A percentile compares a stretch with the other conserved stretches of the same genome.
phyloP scores from a whole-genome alignment of 2,888 invertebrate species.

The Herminia tarsipennalis region DNA sequence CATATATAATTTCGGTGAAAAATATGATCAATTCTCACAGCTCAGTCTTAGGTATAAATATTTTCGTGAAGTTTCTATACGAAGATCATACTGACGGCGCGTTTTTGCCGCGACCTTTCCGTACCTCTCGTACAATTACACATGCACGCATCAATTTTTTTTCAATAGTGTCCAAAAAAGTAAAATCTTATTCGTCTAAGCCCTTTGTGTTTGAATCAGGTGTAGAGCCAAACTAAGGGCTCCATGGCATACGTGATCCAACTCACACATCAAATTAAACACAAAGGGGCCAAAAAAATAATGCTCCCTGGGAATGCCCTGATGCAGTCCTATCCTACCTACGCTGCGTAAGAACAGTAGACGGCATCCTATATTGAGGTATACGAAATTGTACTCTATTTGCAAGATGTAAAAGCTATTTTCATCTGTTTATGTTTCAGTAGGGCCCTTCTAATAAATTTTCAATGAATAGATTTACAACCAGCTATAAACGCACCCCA shows the following conservation, averaged over 20 bases:
- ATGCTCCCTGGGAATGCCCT: slow-evolving; percentile 60
- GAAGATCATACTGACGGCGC: slow-evolving; percentile 11
- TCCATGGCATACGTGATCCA: slow-evolving; percentile 49
- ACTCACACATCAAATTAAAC: slow-evolving; percentile 40
- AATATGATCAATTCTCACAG: slow-evolving; percentile 35
- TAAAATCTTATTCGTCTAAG: slow-evolving; percentile 27
- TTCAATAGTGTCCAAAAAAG: slow-evolving; percentile 14
- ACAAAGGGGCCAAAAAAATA: slow-evolving; percentile 59
- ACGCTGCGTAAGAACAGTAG: slow-evolving; percentile 31
- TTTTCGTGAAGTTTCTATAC: slow-evolving; percentile 8
- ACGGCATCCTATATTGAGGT: neutral
- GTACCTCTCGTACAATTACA: slow-evolving; percentile 2
- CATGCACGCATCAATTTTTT: neutral
- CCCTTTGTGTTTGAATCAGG: slow-evolving; percentile 50
- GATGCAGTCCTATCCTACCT: slow-evolving; percentile 41
- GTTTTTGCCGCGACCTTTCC: slow-evolving; percentile 10
- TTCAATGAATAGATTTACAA: slow-evolving; percentile 59
- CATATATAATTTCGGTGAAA: slow-evolving; percentile 40
- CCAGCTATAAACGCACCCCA: slow-evolving; percentile 56
- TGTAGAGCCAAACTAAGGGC: slow-evolving; percentile 31
- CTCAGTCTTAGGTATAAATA: slow-evolving; percentile 11
- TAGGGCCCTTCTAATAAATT: slow-evolving; percentile 46
- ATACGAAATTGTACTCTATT: slow-evolving; percentile 4
- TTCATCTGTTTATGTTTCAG: neutral
- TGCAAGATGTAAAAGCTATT: neutral